Percentiles rank a stretch among this genome's conserved stretches.
Evolutionary conservation across 2,888 invertebrate genomes (phyloP).

Genomic region (Stenolophus ochropezus): DNA sequence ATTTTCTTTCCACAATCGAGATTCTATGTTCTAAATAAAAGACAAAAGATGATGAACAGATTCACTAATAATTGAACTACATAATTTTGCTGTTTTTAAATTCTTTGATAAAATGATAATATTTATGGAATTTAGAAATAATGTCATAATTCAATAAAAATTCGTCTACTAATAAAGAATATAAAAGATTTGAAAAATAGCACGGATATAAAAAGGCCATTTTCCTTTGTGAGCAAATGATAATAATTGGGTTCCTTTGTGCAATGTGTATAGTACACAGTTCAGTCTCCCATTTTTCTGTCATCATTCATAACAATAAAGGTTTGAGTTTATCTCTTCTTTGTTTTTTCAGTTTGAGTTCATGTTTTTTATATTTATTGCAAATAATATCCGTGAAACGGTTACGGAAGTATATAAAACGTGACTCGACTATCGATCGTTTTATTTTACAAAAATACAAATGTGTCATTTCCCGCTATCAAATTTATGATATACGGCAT

Average conservation of each 20-base stretch:
- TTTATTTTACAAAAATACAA: slow-evolving; percentile 49
- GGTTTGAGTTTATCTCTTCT: not conserved
- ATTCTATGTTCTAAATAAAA: no score
- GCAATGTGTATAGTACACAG: not conserved
- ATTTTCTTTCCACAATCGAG: no score
- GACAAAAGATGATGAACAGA: no score
- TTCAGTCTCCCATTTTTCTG: not conserved
- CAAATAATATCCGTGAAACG: slow-evolving; percentile 45
- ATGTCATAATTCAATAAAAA: no score
- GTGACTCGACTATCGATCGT: slow-evolving; percentile 40
- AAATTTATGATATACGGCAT: slow-evolving; percentile 37
- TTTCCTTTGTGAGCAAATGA: not conserved
- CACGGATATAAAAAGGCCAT: not conserved
- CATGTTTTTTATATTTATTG: slow-evolving; percentile 44
- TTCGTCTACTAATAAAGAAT: no score
- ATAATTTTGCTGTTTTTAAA: no score
- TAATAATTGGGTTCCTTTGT: not conserved
- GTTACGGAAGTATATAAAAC: slow-evolving; percentile 36
- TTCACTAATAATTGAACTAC: no score
- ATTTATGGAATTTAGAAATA: no score
- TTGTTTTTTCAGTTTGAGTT: slow-evolving; percentile 35
- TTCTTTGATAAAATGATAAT: no score
- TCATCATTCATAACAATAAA: slow-evolving; percentile 13
- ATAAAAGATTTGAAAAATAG: no score
- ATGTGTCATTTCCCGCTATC: slow-evolving; percentile 41